Evolutionary conservation across 2,888 invertebrate species (phyloP).

Genomic region (Drosophila flavopinicola): DNA sequence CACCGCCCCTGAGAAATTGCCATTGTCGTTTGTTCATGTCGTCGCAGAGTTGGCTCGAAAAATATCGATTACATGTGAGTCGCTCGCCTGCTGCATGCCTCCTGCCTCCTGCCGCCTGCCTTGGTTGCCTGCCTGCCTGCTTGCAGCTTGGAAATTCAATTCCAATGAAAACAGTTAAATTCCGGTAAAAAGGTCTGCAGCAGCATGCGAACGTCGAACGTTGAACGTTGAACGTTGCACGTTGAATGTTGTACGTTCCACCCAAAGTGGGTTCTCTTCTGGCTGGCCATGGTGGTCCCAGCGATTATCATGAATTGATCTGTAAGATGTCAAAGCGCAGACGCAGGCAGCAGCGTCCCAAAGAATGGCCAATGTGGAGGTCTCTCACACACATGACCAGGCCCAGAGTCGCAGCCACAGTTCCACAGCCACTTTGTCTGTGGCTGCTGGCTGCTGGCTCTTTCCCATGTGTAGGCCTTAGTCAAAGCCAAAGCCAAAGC

Average conservation of each 20-base stretch:
- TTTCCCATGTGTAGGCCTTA: constrained; percentile 48
- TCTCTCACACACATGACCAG: constrained; percentile 65
- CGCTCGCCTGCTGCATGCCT: constrained; percentile 36
- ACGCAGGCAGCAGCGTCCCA: constrained; percentile 59
- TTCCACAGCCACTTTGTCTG: constrained; percentile 65
- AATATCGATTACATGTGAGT: constrained; percentile 80
- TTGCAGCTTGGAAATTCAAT: constrained; percentile 69
- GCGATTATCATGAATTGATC: constrained; percentile 83
- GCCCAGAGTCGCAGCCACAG: constrained; percentile 6
- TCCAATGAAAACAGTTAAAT: constrained; percentile 78
- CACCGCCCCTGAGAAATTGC: constrained; percentile 25
- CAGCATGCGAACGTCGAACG: constrained; percentile 64
- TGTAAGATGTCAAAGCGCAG: constrained; percentile 82
- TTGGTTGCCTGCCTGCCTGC: constrained; percentile 17
- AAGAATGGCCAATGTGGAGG: constrained; percentile 68
- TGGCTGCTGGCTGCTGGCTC: constrained; percentile 13
- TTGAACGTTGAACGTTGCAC: constrained; percentile 17
- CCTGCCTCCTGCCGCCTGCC: constrained; percentile 23
- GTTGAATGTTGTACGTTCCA: constrained; percentile 48
- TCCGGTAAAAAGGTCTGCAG: constrained; percentile 73
- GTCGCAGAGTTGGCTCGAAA: constrained; percentile 68
- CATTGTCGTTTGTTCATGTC: constrained; percentile 50
- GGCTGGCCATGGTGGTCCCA: constrained; percentile 76
- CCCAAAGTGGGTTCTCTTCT: constrained; percentile 65
- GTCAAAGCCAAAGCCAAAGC: constrained; percentile 26